Evolutionary conservation across 1,140 invertebrate species (phyloP).

Genomic region (Brachionus plicatilis): DNA sequence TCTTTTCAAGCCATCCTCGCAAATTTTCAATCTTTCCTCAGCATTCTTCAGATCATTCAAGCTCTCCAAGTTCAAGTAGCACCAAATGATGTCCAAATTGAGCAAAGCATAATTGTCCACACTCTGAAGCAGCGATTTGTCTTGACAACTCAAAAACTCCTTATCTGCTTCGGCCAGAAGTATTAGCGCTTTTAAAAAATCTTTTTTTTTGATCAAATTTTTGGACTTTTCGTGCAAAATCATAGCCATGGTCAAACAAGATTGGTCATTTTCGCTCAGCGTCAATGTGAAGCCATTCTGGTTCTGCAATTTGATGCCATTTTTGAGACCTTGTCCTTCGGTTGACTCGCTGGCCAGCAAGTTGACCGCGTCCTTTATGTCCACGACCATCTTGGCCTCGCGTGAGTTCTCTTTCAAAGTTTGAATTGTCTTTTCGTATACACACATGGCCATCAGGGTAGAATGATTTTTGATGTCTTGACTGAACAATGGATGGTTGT

Average conservation of each 20-base stretch:
- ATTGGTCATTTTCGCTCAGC: background rate
- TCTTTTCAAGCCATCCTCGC: constrained; percentile 63
- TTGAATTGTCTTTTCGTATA: background rate
- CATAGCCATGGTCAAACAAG: constrained; percentile 64
- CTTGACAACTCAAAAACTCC: constrained; percentile 58
- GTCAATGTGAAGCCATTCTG: constrained; percentile 6
- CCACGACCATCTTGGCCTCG: background rate
- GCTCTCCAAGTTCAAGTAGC: constrained; percentile 69
- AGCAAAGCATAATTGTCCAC: constrained; percentile 76
- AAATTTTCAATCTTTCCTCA: constrained; percentile 62
- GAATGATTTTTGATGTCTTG: constrained; percentile 34
- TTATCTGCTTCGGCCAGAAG: constrained; percentile 70
- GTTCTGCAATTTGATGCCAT: background rate
- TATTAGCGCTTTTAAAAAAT: constrained; percentile 66
- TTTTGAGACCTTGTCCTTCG: background rate
- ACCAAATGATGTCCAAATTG: constrained; percentile 76
- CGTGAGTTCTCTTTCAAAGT: background rate
- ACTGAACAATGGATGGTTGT: background rate
- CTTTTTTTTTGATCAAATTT: constrained; percentile 62
- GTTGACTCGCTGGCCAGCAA: background rate
- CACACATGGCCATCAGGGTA: constrained; percentile 15
- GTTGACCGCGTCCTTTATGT: constrained; percentile 12
- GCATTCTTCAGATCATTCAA: constrained; percentile 65
- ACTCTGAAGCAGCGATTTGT: background rate
- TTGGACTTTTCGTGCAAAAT: constrained; percentile 71